Evolutionary conservation across 1,140 invertebrate species (phyloP).

Genomic region (Nasonia longicornis): DNA sequence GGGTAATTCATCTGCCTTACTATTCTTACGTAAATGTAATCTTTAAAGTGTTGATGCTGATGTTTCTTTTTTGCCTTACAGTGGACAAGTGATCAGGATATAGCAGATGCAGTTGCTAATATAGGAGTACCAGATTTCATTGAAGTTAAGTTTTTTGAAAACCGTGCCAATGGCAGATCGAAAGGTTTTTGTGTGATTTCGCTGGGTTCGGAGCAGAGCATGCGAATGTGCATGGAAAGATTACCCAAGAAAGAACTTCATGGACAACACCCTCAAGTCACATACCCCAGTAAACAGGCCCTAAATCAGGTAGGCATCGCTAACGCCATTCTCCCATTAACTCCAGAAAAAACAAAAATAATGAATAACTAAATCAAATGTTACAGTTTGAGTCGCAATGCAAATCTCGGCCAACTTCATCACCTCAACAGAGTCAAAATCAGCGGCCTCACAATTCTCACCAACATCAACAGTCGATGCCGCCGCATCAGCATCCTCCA

Average conservation of each 20-base stretch:
- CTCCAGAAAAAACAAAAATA: background rate
- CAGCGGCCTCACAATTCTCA: slow-evolving; percentile 69
- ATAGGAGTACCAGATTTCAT: slow-evolving; percentile 94
- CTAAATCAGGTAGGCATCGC: slow-evolving; percentile 68
- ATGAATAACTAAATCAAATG: slow-evolving; percentile 44
- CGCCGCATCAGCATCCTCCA: slow-evolving; percentile 69
- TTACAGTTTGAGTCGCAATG: slow-evolving; percentile 89
- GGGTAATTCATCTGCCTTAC: slow-evolving; percentile 69
- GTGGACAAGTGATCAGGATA: slow-evolving; percentile 99
- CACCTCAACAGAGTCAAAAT: slow-evolving; percentile 72
- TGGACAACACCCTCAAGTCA: slow-evolving; percentile 94
- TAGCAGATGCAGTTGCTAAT: slow-evolving; percentile 86
- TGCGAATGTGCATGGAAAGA: slow-evolving; percentile 90
- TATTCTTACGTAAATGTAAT: slow-evolving; percentile 22
- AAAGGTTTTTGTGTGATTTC: slow-evolving; percentile 97
- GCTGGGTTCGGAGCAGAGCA: slow-evolving; percentile 91
- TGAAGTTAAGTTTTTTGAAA: slow-evolving; percentile 99
- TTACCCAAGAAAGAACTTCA: slow-evolving; percentile 95
- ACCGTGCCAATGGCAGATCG: slow-evolving; percentile 98
- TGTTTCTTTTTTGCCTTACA: slow-evolving; percentile 68
- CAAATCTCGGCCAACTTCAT: slow-evolving; percentile 84
- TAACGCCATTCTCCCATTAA: background rate
- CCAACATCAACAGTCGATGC: slow-evolving; percentile 67
- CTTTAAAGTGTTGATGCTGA: slow-evolving; percentile 19
- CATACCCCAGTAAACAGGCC: slow-evolving; percentile 94